Conservation (phyloP, 1,140 invertebrate species). For the Drosophila lini region DNA sequence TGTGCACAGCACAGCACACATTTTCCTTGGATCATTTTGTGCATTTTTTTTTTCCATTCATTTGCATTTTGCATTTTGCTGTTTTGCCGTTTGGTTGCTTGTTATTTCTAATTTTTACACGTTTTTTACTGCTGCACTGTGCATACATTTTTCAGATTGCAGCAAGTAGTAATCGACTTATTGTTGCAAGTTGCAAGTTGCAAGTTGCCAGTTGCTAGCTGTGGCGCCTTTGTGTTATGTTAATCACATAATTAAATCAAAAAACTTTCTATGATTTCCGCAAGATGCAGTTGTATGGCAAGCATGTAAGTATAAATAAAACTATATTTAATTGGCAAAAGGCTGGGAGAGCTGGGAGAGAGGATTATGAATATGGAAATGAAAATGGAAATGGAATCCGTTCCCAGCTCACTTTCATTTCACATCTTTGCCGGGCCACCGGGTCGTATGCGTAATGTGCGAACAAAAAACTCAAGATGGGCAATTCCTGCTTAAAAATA, state of each 20-base stretch:
- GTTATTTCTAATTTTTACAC: slow-evolving; percentile 77
- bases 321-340: slow-evolving; percentile 18
- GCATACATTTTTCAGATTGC: slow-evolving; percentile 65
- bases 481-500: background rate
- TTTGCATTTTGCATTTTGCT: slow-evolving; percentile 62
- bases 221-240: slow-evolving; percentile 76
- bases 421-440: slow-evolving; percentile 10
- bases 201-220: slow-evolving; percentile 17
- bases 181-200: slow-evolving; percentile 40
- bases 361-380: slow-evolving; percentile 11
- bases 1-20: slow-evolving; percentile 32
- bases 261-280: slow-evolving; percentile 79
- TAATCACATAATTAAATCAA: slow-evolving; percentile 82
- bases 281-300: slow-evolving; percentile 18
- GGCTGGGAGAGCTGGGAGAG: slow-evolving; percentile 7
- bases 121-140: slow-evolving; percentile 33
- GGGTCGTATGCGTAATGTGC: slow-evolving; percentile 25
- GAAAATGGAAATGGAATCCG: slow-evolving; percentile 20
- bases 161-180: slow-evolving; percentile 62
- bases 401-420: slow-evolving; percentile 27
- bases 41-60: slow-evolving; percentile 29
- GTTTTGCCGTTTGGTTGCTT: slow-evolving; percentile 50
- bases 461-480: background rate
- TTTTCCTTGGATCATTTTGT: slow-evolving; percentile 53
- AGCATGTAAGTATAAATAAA: slow-evolving; percentile 9